Conservation (phyloP, 2,113 vertebrate species). For the Acinonyx jubatus region DNA sequence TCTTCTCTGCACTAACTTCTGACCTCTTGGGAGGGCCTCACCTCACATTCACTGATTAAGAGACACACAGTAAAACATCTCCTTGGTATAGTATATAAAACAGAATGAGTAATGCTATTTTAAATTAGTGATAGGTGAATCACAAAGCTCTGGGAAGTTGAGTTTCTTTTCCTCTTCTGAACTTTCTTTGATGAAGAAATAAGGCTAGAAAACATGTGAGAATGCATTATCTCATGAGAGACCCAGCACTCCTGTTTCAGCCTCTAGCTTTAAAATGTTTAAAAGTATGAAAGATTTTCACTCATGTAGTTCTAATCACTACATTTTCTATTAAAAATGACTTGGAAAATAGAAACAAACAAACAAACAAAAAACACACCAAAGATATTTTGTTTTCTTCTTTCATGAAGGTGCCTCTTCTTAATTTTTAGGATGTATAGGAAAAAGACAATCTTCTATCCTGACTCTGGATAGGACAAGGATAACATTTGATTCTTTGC, state of each 20-base stretch:
- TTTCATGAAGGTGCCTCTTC: background rate
- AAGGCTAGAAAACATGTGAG: constrained; percentile 45
- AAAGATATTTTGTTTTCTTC: background rate
- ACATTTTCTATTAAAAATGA: background rate
- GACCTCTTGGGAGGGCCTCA: constrained; percentile 33
- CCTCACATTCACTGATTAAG: constrained; percentile 64
- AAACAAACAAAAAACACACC: background rate
- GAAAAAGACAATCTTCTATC: background rate
- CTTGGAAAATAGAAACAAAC: background rate
- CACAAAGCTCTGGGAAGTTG: constrained; percentile 65
- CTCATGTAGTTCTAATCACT: background rate
- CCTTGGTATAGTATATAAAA: constrained; percentile 68
- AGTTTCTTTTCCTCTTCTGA: constrained; percentile 58
- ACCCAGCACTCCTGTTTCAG: background rate
- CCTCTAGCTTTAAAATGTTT: constrained; percentile 47
- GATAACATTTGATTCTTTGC: background rate
- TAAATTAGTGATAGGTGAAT: constrained; percentile 76
- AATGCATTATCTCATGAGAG: constrained; percentile 54
- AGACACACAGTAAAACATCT: constrained; percentile 39
- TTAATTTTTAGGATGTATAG: background rate
- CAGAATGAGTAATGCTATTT: constrained; percentile 67
- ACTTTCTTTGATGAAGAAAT: constrained; percentile 76
- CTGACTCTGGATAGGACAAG: background rate
- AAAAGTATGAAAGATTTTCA: constrained; percentile 15
- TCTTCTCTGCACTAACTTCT: background rate